phyloP scores from a whole-genome alignment of 2,888 invertebrate species.

The Penaeus monodon region DNA sequence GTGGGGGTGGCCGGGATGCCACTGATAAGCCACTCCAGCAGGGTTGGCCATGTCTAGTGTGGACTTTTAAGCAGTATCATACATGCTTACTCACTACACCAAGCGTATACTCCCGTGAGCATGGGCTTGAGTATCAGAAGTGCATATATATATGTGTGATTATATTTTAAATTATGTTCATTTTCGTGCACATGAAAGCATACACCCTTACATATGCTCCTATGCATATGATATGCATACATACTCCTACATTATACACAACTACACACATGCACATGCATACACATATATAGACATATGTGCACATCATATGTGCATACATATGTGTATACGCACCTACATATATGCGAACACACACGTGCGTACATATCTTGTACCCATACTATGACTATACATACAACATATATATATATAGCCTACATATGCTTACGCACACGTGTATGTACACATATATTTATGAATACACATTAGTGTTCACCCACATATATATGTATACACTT shows the following conservation, averaged over 20 bases:
- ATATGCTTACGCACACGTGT: background rate
- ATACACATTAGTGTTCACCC: no score
- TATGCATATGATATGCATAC: background rate
- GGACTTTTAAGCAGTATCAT: no score
- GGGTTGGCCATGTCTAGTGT: no score
- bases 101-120: no score
- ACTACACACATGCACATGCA: background rate
- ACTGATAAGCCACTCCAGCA: no score
- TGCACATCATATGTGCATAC: conserved; percentile 9
- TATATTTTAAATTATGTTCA: no score
- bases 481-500: background rate
- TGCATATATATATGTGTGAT: no score
- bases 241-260: background rate
- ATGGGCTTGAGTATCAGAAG: no score
- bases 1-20: no score
- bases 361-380: background rate
- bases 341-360: background rate
- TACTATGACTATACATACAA: background rate
- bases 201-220: no score
- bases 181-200: no score
- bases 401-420: background rate
- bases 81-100: no score
- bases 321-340: background rate
- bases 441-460: background rate
- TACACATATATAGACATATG: conserved; percentile 30